Evolutionary conservation across 92 coral and sea anemone species (phyloP).

Genomic region (Paragorgia papillata): DNA sequence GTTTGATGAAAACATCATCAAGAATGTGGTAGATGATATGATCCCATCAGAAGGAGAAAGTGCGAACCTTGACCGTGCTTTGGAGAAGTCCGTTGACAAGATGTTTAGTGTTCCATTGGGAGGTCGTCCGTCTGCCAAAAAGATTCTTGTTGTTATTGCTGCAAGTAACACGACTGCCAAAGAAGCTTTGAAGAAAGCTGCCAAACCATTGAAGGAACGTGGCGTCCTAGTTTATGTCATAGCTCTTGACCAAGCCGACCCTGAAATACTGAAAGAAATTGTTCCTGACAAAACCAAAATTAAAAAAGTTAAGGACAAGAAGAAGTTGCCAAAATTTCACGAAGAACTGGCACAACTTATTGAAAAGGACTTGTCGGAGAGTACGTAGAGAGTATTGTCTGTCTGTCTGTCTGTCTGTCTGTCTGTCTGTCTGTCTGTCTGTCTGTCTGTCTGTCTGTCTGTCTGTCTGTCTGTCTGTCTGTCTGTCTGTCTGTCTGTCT

Average conservation of each 20-base stretch:
- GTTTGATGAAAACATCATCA: conserved; percentile 68
- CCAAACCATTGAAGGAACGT: conserved; percentile 61
- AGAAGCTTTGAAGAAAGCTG: conserved; percentile 59
- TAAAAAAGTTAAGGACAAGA: conserved; percentile 33
- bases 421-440: no score
- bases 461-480: no score
- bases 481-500: neutral
- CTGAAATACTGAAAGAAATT: conserved; percentile 9
- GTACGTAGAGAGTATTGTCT: conserved; percentile 1
- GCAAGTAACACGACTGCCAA: conserved; percentile 53
- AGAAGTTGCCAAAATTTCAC: conserved; percentile 33
- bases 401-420: no score
- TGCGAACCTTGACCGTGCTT: conserved; percentile 55
- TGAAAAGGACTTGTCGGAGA: conserved; percentile 22
- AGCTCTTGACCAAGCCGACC: conserved; percentile 39
- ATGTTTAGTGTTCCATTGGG: conserved; percentile 8
- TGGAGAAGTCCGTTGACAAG: conserved; percentile 10
- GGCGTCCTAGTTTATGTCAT: conserved; percentile 41
- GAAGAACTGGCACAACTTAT: conserved; percentile 13
- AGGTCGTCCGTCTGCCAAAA: conserved; percentile 34
- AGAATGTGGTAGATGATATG: conserved; percentile 43
- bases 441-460: no score
- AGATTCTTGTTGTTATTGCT: conserved; percentile 74
- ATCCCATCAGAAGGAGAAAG: conserved; percentile 44
- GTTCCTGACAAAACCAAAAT: conserved; percentile 29